phyloP scores from a whole-genome alignment of 2,113 vertebrate genomes.

The Verasper variegatus region DNA sequence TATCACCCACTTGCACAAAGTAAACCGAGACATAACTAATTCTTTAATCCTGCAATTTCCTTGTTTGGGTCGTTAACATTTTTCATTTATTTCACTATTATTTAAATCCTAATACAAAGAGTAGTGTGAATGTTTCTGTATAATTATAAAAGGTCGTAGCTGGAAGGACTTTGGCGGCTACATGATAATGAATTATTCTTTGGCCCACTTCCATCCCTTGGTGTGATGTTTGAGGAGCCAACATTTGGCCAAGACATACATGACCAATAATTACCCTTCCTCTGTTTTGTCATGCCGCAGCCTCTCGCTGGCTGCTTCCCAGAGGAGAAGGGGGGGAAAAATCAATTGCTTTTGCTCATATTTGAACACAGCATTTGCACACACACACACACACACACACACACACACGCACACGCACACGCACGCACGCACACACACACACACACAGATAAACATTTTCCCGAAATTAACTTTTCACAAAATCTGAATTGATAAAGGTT shows the following conservation, averaged over 20 bases:
- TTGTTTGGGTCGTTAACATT: not conserved
- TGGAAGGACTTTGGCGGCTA: conserved; percentile 35
- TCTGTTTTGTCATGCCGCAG: conserved; percentile 42
- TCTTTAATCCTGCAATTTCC: conserved; percentile 15
- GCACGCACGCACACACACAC: not conserved
- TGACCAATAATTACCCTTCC: conserved; percentile 56
- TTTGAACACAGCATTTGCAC: conserved; percentile 44
- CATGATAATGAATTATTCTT: conserved; percentile 55
- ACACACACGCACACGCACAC: not conserved
- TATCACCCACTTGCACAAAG: not conserved
- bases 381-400: not conserved
- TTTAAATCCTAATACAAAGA: conserved; percentile 16
- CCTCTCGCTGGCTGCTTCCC: conserved; percentile 27
- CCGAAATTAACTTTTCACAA: conserved; percentile 10
- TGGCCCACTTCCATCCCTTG: conserved; percentile 36
- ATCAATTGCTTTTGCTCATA: conserved; percentile 34
- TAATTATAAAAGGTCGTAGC: conserved; percentile 33
- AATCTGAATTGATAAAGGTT: conserved; percentile 14
- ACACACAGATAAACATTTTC: not conserved
- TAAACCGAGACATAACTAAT: conserved; percentile 9
- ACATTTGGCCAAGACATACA: conserved; percentile 53
- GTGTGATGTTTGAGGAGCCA: conserved; percentile 53
- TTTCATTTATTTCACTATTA: not conserved
- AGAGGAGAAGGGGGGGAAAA: conserved; percentile 30
- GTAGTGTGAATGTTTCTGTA: not conserved